Evolutionary conservation across 2,888 invertebrate species (phyloP).

Genomic region (Lepas anatifera): DNA sequence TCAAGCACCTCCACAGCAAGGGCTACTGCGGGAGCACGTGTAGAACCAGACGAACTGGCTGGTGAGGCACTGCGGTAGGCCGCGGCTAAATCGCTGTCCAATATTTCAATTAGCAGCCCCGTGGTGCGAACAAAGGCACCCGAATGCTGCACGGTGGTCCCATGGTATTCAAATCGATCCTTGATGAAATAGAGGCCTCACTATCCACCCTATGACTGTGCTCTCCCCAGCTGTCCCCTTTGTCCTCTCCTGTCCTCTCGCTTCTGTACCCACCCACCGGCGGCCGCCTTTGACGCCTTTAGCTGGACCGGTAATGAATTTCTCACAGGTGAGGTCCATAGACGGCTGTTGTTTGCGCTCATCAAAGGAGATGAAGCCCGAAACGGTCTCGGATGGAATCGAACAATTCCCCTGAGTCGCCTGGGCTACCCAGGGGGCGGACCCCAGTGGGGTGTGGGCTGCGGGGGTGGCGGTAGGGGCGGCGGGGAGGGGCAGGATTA

Average conservation of each 20-base stretch:
- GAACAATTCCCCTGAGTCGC: neutral
- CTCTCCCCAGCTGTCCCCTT: too few species aligned
- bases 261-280: neutral
- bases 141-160: neutral
- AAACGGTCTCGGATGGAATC: neutral
- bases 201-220: neutral
- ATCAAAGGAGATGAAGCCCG: neutral
- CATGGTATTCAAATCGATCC: neutral
- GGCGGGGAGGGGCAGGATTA: neutral
- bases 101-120: conserved; percentile 5
- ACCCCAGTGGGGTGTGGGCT: neutral
- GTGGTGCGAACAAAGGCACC: neutral
- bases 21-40: too few species aligned
- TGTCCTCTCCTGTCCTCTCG: neutral
- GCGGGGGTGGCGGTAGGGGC: neutral
- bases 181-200: neutral
- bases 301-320: conserved; percentile 4
- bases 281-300: too few species aligned
- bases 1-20: too few species aligned
- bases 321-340: neutral
- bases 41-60: neutral
- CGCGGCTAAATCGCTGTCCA: neutral
- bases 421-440: neutral
- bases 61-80: neutral
- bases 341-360: neutral